A percentile compares a stretch with the other conserved stretches of the same genome.
Evolutionary conservation across 2,113 vertebrate genomes (phyloP).

Genomic region (Brienomyrus brachyistius): DNA sequence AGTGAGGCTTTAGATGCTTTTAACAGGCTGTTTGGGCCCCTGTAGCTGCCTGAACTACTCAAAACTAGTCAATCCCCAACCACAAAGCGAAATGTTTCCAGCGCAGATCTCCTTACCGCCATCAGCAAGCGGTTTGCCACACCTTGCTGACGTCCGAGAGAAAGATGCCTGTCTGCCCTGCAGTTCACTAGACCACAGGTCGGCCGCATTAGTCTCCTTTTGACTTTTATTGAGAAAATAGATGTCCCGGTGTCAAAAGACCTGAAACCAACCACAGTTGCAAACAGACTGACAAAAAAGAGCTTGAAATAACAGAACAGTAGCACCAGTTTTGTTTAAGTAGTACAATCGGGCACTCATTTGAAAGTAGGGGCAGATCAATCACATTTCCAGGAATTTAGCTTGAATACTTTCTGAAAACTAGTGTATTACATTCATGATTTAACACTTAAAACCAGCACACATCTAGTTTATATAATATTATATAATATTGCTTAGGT

Average conservation of each 20-base stretch:
- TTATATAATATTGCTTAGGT: background rate
- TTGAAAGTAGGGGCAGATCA: conserved; percentile 14
- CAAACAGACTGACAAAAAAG: background rate
- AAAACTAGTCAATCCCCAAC: background rate
- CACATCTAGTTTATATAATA: background rate
- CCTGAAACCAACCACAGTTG: background rate
- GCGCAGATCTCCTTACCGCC: background rate
- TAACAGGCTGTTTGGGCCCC: background rate
- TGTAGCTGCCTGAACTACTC: conserved; percentile 14
- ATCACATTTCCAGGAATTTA: conserved; percentile 9
- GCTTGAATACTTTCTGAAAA: conserved; percentile 2
- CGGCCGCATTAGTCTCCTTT: background rate
- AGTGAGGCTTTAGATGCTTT: background rate
- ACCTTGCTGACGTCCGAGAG: background rate
- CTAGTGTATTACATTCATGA: conserved; percentile 16
- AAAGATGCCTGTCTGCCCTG: background rate
- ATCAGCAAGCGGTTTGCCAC: background rate
- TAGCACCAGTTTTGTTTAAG: conserved; percentile 15
- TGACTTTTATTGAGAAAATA: conserved; percentile 10
- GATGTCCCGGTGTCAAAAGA: background rate
- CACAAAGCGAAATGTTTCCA: background rate
- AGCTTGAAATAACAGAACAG: background rate
- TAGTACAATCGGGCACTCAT: conserved; percentile 10
- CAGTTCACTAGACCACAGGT: background rate
- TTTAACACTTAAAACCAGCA: conserved; percentile 9